Base-by-base conservation (phyloP, 2,113 vertebrate species). In the Pachypanchax playfairii region DNA sequence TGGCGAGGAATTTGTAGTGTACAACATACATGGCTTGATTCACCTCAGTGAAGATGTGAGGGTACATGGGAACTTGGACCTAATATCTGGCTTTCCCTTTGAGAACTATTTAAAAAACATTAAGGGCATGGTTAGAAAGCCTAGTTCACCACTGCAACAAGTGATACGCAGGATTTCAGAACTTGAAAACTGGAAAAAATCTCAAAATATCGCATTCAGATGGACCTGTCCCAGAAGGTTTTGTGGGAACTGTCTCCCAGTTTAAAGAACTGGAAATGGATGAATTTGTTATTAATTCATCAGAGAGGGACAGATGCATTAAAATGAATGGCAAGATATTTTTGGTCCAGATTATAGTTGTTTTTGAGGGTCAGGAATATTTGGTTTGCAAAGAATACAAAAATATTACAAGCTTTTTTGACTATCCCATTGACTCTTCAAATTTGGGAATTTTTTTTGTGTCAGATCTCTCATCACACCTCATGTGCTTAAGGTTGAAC, bases 1-100 rank as follows among this genome's bases (percentile, higher is more conserved):
- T 61, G 44, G 58, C 8, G 9, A 6, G 9, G 2, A 24, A 2
- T 38, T 38, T 61, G 2, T 48, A 13, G 58, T 61, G 1, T 49
- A 61, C 22, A 49, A 38, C 58, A 61, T 38, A 48, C 57, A 61
- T 49, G 31, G 58, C 5, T 38, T 49, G 22, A 14, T 12, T 18
- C 44, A 61, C 15, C 58, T 61, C 15, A 25, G 10, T 61, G 43
- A 61, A 11, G 41, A 35, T 47, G 56, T 59, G 0, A 47, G 1
- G 15, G 31, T 48, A 3, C 58, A 61, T 48, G 31, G 42, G 2
- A 2, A 18, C 33, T 25, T 61, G 1, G 58, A 61, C 5, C 10
- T 48, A 26, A 38, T 49, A 18, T 38, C 58, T 4, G 44, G 31
- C 6, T 61, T 61, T 26, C 58, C 44, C 13, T 61, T 49, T 26